Evolutionary conservation across 2,113 vertebrate species (phyloP), one percentile per base, ranked within the genome.

Genomic region (Phasianus colchicus): DNA sequence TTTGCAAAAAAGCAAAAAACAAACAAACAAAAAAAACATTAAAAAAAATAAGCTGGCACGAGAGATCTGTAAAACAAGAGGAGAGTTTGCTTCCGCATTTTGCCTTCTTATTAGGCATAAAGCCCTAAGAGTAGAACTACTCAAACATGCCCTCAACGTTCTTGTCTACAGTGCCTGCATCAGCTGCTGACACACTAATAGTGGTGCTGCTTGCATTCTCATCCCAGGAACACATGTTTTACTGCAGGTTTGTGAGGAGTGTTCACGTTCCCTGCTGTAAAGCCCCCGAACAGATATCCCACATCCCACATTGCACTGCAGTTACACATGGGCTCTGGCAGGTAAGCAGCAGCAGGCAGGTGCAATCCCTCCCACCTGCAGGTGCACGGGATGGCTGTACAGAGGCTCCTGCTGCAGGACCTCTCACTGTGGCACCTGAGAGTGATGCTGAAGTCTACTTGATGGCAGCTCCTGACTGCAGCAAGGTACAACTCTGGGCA

Each of bases 151-250:
- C 30, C 22, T 24, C 40, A 11, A 24, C 19, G 20, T 83, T 86
- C 27, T 34, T 57, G 18, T 5, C 34, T 69, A 1, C 67, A 22
- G 2, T 18, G 45, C n/a, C 54, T 4, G 0, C 10, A 57, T 5
- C 50, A 70, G 81, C 54, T 29, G 36, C 72, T 66, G 80, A 36
- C n/a, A 63, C 83, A 34, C 21, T 24, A 22, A 17, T 11, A 60
- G 34, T 0, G 0, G 25, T 10, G 8, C 8, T 20, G 43, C 45
- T 4, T 1, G 6, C 43, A 25, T 60, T 50, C 65, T n/a, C 29
- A 20, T 4, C 29, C 66, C 83, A 66, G 50, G 15, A 66, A 32
- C 55, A 43, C 72, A 11, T 16, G 6, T 8, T 89, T 69, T 75
- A 55, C 64, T 60, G 13, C 5, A 25, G 81, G 61, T 50, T 22